A percentile compares a stretch with the other conserved stretches of the same genome.
Evolutionary conservation across 2,888 invertebrate species (phyloP).

Genomic region (Dendrolimus houi): DNA sequence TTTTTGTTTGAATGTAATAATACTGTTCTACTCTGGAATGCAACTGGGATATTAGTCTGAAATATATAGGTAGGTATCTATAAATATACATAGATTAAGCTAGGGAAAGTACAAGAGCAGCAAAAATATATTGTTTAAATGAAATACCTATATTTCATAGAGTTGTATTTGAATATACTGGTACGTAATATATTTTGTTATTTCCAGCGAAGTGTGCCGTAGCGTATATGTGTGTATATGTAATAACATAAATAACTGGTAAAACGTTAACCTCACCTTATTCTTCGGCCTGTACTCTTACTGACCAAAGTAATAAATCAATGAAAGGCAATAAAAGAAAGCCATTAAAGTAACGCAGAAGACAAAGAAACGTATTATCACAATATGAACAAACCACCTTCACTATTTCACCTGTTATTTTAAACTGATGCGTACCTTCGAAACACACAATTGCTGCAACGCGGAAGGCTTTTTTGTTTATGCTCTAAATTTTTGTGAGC

Average conservation of each 20-base stretch:
- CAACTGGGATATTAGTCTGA: too few species aligned
- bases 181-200: too few species aligned
- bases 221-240: too few species aligned
- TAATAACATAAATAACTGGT: neutral
- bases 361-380: slow-evolving; percentile 62
- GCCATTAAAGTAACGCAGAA: slow-evolving; percentile 48
- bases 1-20: too few species aligned
- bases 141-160: too few species aligned
- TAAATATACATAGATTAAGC: too few species aligned
- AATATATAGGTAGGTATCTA: too few species aligned
- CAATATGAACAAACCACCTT: slow-evolving; percentile 55
- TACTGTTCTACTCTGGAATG: too few species aligned
- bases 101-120: too few species aligned
- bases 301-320: slow-evolving; percentile 58
- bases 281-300: slow-evolving; percentile 30
- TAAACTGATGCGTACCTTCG: slow-evolving; percentile 51
- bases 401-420: slow-evolving; percentile 71
- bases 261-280: slow-evolving; percentile 29
- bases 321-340: slow-evolving; percentile 61
- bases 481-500: slow-evolving; percentile 67
- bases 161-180: too few species aligned
- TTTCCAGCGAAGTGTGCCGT: too few species aligned
- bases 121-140: too few species aligned
- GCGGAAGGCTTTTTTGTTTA: slow-evolving; percentile 69
- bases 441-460: slow-evolving; percentile 43